Conservation (phyloP, 2,888 invertebrate genomes). For the Andrena minutula region DNA sequence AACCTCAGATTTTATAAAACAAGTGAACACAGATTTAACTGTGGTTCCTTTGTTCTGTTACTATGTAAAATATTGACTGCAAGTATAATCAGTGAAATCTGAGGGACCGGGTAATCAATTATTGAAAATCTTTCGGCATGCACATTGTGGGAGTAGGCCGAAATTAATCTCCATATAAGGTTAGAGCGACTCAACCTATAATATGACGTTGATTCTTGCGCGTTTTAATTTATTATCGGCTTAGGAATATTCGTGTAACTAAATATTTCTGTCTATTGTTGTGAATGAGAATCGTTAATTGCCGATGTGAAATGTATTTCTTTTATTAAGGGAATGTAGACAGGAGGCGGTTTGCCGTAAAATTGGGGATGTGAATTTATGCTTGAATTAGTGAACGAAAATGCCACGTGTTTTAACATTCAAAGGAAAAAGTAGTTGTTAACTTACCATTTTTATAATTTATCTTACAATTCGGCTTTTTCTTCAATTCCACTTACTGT, state of each 20-base stretch:
- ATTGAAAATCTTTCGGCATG: slow-evolving; percentile 9
- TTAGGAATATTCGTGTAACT: neutral
- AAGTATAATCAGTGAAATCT: neutral
- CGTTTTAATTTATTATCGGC: neutral
- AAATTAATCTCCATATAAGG: slow-evolving; percentile 76
- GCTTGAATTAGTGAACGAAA: neutral
- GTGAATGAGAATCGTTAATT: neutral
- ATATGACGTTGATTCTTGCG: slow-evolving; percentile 2
- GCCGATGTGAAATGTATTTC: neutral
- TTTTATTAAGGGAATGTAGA: neutral
- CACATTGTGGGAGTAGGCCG: slow-evolving; percentile 60
- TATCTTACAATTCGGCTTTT: slow-evolving; percentile 21
- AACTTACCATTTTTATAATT: slow-evolving; percentile 58
- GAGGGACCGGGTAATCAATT: neutral
- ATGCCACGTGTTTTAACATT: neutral
- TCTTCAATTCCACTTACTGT: slow-evolving; percentile 30
- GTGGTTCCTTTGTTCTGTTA: slow-evolving; percentile 45
- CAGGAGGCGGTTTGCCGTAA: slow-evolving; percentile 1
- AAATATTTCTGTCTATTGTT: neutral
- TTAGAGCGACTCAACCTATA: slow-evolving; percentile 58
- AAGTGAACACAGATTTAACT: slow-evolving; percentile 41
- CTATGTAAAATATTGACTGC: slow-evolving; percentile 11
- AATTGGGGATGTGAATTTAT: slow-evolving; percentile 8
- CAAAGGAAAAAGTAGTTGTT: neutral
- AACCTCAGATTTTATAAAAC: slow-evolving; percentile 36